Evolutionary conservation across 2,888 invertebrate species (phyloP).

Genomic region (Idaea aversata): DNA sequence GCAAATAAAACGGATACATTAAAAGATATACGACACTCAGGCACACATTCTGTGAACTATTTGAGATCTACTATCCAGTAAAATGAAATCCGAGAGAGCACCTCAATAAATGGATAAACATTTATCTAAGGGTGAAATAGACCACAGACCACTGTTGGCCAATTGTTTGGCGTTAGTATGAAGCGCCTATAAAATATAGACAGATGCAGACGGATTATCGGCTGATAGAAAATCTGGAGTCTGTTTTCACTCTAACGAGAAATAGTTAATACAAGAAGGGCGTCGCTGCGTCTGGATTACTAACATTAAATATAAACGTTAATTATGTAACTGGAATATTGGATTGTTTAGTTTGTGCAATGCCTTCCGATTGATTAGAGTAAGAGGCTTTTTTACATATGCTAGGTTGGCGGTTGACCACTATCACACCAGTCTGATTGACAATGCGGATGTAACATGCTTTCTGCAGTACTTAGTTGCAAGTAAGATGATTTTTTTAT

Average conservation of each 20-base stretch:
- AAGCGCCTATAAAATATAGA: background rate
- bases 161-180: background rate
- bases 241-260: slow-evolving; percentile 16
- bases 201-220: too few species aligned
- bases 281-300: slow-evolving; percentile 33
- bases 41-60: background rate
- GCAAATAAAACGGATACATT: slow-evolving; percentile 37
- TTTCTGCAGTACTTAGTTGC: too few species aligned
- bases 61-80: slow-evolving; percentile 16
- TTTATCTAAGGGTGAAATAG: slow-evolving; percentile 37
- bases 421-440: too few species aligned
- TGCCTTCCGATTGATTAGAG: background rate
- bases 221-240: background rate
- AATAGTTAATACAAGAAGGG: slow-evolving; percentile 45
- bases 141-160: background rate
- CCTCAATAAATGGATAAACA: slow-evolving; percentile 51
- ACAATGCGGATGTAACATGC: too few species aligned
- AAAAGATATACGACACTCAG: slow-evolving; percentile 37
- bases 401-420: too few species aligned
- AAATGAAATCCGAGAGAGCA: slow-evolving; percentile 44
- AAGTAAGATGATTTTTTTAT: too few species aligned
- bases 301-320: slow-evolving; percentile 18
- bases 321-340: slow-evolving; percentile 20
- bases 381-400: background rate
- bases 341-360: slow-evolving; percentile 8